A percentile compares a stretch with the other conserved stretches of the same genome.
phyloP scores from a whole-genome alignment of 1,140 invertebrate species.

The Hetaerina americana region DNA sequence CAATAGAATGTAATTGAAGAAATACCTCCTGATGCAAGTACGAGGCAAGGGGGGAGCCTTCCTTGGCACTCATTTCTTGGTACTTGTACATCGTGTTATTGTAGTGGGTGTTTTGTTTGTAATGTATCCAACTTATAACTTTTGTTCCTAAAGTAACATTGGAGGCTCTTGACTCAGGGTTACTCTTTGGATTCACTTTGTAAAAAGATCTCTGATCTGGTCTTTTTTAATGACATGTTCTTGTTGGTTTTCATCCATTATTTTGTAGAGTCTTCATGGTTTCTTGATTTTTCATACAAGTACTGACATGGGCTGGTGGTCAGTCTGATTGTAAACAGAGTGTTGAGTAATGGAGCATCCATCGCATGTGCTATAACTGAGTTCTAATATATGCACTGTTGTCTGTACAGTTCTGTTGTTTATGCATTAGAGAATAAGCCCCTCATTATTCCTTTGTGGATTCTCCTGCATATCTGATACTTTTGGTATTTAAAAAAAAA shows the following conservation, averaged over 20 bases:
- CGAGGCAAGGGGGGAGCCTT: not conserved
- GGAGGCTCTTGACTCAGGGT: not conserved
- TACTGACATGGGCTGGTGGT: not conserved
- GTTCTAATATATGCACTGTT: not conserved
- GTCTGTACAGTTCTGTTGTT: not conserved
- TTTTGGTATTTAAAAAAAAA: not conserved
- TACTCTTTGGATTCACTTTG: not conserved
- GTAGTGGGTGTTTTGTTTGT: not conserved
- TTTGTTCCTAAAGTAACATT: not conserved
- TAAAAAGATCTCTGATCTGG: not conserved
- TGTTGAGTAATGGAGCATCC: not conserved
- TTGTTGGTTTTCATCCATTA: not conserved
- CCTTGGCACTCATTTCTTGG: not conserved
- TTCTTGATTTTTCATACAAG: not conserved
- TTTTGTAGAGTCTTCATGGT: not conserved
- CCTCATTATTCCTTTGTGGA: not conserved
- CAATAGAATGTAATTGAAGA: slow-evolving; percentile 1
- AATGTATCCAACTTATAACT: not conserved
- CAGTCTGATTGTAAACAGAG: not conserved
- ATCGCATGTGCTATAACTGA: not conserved
- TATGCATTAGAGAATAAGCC: not conserved
- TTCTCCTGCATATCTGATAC: not conserved
- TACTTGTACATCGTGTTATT: not conserved
- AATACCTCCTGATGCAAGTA: not conserved
- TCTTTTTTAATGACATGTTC: not conserved